Base-by-base conservation (phyloP, 2,797 vertebrate species). In the Rhodeus uyekii region DNA sequence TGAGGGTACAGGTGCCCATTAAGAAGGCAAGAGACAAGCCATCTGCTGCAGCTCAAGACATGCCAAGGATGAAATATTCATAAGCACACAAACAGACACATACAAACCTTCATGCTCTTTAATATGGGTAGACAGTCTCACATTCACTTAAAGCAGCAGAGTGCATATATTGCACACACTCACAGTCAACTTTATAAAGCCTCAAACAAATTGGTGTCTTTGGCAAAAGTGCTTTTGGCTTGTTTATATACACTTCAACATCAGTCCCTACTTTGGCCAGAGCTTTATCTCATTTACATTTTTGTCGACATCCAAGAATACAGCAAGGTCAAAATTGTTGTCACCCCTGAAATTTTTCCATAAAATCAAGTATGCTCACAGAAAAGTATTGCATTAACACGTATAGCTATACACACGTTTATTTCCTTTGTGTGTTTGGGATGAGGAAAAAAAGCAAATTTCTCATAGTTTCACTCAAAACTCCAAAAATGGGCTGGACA, bases 51-150 rank as follows among this genome's bases (percentile, higher is more conserved):
- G 67, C 75, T 85, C 80, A 80, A 84, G 86, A 84, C 82, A 86
- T 87, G 86, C 86, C 82, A 84, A 68, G 58, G 53, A 87, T 87
- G 32, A 86, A 86, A 87, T 86, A 87, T 87, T 87, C 83, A 86
- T 84, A 80, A 64, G 77, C 38, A 63, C 61, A 74, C 74, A 76
- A n/a, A 80, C 58, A 65, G 18, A 58, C 34, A 67, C 36, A 74
- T 27, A 67, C 22, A 86, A 69, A 74, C 50, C 53, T n/a, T 29
- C 69, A n/a, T 67, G 24, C 24, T 44, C 50, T 80, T 80, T 44
- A 71, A 60, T 42, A 79, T 16, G 77, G 36, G 24, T 65, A 58
- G 27, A 32, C 36, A 68, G 63, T 12, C 46, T 67, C 36, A 58
- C 24, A 80, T 46, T 7, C 79, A 73, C 42, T 71, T 61, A 77